Evolutionary conservation across 2,797 vertebrate species (phyloP).

Genomic region (Cygnus olor): DNA sequence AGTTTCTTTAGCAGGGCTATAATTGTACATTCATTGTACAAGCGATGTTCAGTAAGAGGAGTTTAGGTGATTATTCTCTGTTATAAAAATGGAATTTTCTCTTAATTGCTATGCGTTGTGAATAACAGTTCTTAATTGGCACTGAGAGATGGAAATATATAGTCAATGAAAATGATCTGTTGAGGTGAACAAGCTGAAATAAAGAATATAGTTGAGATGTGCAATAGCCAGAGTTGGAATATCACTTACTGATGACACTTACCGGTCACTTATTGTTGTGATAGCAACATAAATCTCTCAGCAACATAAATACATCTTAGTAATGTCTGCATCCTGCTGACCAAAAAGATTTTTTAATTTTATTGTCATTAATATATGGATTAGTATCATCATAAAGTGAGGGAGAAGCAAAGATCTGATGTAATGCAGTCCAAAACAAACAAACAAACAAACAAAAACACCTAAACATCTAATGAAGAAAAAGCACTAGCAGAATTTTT

Average conservation of each 20-base stretch:
- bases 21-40: not conserved
- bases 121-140: not conserved
- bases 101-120: not conserved
- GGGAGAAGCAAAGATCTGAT: not conserved
- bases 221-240: not conserved
- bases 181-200: not conserved
- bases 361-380: not conserved
- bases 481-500: not conserved
- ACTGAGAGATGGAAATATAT: not conserved
- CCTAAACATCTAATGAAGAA: not conserved
- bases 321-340: not conserved
- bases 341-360: not conserved
- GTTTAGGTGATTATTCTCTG: not conserved
- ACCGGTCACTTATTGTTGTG: not conserved
- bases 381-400: not conserved
- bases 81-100: not conserved
- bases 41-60: not conserved
- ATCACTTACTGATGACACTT: not conserved
- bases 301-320: not conserved
- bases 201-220: not conserved
- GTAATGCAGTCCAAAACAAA: not conserved
- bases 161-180: not conserved
- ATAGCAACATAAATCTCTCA: not conserved
- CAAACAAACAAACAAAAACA: no score
- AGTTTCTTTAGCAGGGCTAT: not conserved